These are phyloP conservation scores for Salticus scenicus DNA, from an alignment of 2,888 invertebrate species.

Conservation along the genomic window DNA sequence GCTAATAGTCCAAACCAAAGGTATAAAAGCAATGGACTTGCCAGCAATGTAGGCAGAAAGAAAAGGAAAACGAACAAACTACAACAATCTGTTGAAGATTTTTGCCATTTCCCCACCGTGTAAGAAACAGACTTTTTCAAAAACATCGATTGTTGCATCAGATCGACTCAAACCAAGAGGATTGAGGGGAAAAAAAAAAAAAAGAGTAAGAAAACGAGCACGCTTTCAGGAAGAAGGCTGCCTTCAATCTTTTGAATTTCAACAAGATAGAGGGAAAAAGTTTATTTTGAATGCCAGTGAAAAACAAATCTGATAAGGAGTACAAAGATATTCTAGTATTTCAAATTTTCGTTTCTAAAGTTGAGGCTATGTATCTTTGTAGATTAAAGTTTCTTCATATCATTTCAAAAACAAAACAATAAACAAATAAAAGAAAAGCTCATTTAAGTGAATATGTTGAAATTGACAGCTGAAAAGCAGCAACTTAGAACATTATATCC, in stretches of 20 bases:
- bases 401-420: conserved; percentile 1
- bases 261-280: conserved; percentile 64
- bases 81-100: conserved; percentile 47
- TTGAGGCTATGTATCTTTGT: conserved; percentile 22
- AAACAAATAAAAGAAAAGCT: background rate
- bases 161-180: conserved; percentile 39
- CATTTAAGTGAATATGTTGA: background rate
- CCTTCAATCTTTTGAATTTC: conserved; percentile 61
- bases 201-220: conserved; percentile 39
- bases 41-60: background rate
- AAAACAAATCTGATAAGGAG: conserved; percentile 7
- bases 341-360: conserved; percentile 23
- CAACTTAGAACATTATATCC: too few relatives aligned
- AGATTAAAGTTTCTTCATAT: conserved; percentile 33
- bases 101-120: conserved; percentile 39
- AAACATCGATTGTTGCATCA: conserved; percentile 58
- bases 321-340: conserved; percentile 50
- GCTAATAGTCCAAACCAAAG: conserved; percentile 1
- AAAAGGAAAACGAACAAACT: background rate
- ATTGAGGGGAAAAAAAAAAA: conserved; percentile 26
- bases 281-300: conserved; percentile 56
- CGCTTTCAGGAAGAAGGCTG: conserved; percentile 17
- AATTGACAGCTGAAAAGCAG: too few relatives aligned
- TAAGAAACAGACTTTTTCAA: conserved; percentile 42
- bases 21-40: conserved; percentile 8